Base-by-base conservation (phyloP, 2,888 invertebrate genomes). In the Ophion costatus region DNA sequence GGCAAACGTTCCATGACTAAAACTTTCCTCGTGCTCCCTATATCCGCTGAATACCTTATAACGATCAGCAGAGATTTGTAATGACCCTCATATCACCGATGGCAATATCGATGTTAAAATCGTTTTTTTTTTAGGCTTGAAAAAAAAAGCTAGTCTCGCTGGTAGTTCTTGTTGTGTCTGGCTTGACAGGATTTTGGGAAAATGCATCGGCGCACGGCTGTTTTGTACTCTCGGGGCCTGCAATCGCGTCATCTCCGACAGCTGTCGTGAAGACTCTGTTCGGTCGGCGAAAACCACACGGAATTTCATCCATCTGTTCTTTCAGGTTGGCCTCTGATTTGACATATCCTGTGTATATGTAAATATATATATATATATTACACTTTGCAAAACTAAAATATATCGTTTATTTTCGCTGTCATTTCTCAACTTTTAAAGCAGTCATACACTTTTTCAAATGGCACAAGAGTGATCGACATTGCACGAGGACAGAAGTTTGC, bases 221-320 rank as follows among this genome's bases (percentile, higher is more conserved):
- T 87, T 84, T 64, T 61, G 20, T n/a, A 56, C 59, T 38, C 29
- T 61, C 42, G 22, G 64, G 45, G 38, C 38, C 38, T 38, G 45
- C 66, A 69, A 86, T 87, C 86, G 86, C 83, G 84, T 82, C 83
- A 86, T 87, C 73, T 83, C 69, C 76, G 82, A 84, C 88, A 87
- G 87, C 87, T 87, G 88, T 64, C 17, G 75, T 33, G 69, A 38
- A 56, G 33, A 5, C 29, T 42, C 33, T 76, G 75, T 78, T 82
- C 77, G 74, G 51, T 63, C 71, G 71, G 45, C 59, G 74, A 80
- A 77, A 80, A 82, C 64, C 69, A n/a, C 75, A 79, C 57, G 56
- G 82, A 82, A 88, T 86, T 87, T 84, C 82, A 83, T 83, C 87
- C 88, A 86, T 88, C 87, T 88, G 88, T 87, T 83, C 86, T 82